These are phyloP conservation scores for Xerus rutilus DNA, from an alignment of 2,797 vertebrate species.

Conservation along the genomic window DNA sequence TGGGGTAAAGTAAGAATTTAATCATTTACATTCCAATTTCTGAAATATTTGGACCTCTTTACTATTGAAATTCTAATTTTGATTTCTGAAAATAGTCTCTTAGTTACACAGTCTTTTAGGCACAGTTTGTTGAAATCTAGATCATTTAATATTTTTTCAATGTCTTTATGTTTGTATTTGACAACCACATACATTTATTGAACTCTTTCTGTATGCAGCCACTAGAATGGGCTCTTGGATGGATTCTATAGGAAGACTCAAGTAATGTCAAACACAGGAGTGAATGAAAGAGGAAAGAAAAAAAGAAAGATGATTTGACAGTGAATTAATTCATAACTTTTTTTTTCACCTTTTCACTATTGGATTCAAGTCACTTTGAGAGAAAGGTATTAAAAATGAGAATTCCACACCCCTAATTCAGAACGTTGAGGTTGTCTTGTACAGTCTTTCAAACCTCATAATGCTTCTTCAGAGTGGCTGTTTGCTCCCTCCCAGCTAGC, in stretches of 20 bases:
- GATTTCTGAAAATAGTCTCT: not conserved
- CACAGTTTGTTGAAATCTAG: not conserved
- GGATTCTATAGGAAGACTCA: not conserved
- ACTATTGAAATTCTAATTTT: not conserved
- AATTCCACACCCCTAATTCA: not conserved
- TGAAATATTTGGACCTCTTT: not conserved
- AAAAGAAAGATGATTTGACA: not conserved
- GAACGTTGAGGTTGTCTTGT: not conserved
- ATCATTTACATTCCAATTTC: constrained; percentile 1
- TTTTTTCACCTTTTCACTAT: not conserved
- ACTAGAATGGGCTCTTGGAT: not conserved
- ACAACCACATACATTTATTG: not conserved
- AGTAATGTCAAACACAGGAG: not conserved
- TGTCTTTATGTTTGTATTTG: not conserved
- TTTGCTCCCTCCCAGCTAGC: not conserved
- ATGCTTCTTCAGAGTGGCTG: not conserved
- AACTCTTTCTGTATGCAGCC: not conserved
- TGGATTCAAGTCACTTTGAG: not conserved
- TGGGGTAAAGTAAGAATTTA: not conserved
- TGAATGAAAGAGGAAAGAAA: not conserved
- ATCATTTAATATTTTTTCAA: not conserved
- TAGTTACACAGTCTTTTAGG: not conserved
- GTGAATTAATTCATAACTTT: not conserved
- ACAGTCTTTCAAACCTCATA: not conserved
- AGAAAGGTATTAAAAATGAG: not conserved